A percentile compares a stretch with the other conserved stretches of the same genome.
Conservation (phyloP, 2,113 vertebrate genomes). For the Monarcha castaneiventris region DNA sequence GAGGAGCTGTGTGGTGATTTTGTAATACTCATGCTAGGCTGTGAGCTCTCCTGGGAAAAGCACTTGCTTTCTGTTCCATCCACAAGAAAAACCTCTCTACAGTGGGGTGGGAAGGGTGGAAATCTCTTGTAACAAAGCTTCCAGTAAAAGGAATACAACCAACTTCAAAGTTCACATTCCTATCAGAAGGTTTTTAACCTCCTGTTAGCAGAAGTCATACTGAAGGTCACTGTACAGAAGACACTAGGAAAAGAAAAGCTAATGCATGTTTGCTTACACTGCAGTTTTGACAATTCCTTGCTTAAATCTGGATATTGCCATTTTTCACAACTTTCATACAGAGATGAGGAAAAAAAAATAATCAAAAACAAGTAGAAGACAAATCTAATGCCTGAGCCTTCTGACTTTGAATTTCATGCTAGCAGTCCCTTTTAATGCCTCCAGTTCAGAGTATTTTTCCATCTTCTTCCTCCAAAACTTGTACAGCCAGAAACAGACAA, state of each 20-base stretch:
- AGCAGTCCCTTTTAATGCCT: slow-evolving; percentile 11
- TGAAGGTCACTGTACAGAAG: neutral
- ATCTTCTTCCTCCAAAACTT: slow-evolving; percentile 31
- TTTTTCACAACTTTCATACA: neutral
- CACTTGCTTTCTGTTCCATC: neutral
- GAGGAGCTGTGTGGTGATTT: neutral
- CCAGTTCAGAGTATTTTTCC: slow-evolving; percentile 30
- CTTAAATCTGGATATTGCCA: neutral
- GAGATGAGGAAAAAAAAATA: neutral
- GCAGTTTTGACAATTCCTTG: neutral
- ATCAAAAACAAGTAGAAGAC: neutral
- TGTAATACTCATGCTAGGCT: neutral
- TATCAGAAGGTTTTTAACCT: slow-evolving; percentile 12
- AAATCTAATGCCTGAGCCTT: neutral
- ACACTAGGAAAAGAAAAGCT: neutral
- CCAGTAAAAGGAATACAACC: neutral
- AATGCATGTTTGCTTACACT: neutral
- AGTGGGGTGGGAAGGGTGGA: neutral
- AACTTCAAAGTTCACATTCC: neutral
- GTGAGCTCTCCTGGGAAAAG: neutral
- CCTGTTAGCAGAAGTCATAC: neutral
- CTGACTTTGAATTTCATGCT: neutral
- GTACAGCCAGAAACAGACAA: slow-evolving; percentile 47
- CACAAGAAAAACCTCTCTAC: neutral
- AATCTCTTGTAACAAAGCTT: neutral